Base-by-base conservation (phyloP, 1,140 invertebrate species). In the Caenorhabditis tropicalis region DNA sequence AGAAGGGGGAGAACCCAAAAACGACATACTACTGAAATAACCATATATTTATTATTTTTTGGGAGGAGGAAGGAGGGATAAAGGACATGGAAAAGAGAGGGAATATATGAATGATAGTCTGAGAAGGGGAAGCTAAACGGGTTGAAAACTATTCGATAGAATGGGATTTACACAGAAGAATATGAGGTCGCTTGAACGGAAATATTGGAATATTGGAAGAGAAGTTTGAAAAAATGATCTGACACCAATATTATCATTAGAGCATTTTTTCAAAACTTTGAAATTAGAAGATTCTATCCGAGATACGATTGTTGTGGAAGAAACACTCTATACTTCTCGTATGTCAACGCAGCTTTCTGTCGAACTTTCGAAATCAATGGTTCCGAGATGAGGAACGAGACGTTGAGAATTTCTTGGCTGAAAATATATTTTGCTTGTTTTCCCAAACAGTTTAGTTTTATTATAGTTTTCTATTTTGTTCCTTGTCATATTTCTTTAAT, bases 291-390 rank as follows among this genome's bases (percentile, higher is more conserved):
- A 58, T 10, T 21, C 29, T 10, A 24, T 12, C 24, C 15, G 4
- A 56, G 21, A 56, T 9, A 21, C 2, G 65, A 9, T 24, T 74
- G 65, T 24, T 31, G 29, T 1, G 58, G 65, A 21, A 74, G 65
- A 15, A 74, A 74, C 9, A 74, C 65, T 74, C 43, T 74, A 36
- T 74, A 74, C 21, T 74, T 74, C n/a, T 74, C 65, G 24, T 74
- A 74, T 4, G 65, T 74, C 1, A 12, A 7, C 33, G 36, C 65
- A 21, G 65, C 65, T 43, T 74, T 74, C 6, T 74, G 36, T 1
- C 65, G 65, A 43, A 74, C 43, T 74, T 74, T 74, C 10, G 65
- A 74, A 9, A 74, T 33, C 16, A 74, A 36, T 43, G 65, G 65
- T n/a, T 74, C 65, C 1, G 65, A 21, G 36, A 74, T 27, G 36